phyloP scores from a whole-genome alignment of 2,797 vertebrate species.

The Mus spretus region DNA sequence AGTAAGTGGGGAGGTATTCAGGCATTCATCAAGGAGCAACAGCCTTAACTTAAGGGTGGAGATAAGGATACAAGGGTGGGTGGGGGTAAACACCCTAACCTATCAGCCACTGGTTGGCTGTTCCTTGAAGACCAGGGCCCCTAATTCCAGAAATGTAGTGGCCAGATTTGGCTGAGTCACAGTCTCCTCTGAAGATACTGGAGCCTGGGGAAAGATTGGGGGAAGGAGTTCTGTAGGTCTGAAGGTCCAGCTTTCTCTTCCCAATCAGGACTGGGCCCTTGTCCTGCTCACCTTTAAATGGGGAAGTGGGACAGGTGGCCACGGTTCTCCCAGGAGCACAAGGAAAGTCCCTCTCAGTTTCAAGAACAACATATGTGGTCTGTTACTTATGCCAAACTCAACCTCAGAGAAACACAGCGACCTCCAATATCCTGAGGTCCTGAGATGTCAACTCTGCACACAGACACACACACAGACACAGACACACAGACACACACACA shows the following conservation, averaged over 20 bases:
- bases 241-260: neutral
- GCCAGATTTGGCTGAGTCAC: neutral
- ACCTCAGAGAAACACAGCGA: neutral
- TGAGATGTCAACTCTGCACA: neutral
- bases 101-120: neutral
- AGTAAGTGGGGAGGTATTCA: neutral
- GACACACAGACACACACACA: neutral
- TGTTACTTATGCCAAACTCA: neutral
- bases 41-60: neutral
- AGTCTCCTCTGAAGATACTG: neutral
- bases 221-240: neutral
- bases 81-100: neutral
- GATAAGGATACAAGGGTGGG: neutral
- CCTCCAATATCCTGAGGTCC: neutral
- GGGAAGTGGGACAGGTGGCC: constrained; percentile 39
- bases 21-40: neutral
- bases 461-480: neutral
- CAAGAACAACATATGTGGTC: neutral
- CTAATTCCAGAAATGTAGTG: neutral
- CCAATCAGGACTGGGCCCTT: too few species aligned
- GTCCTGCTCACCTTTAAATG: neutral
- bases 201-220: neutral
- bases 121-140: neutral
- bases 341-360: constrained; percentile 52
- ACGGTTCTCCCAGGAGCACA: neutral